Conservation (phyloP, 23 tunicate species). For the Diplosoma virens region DNA sequence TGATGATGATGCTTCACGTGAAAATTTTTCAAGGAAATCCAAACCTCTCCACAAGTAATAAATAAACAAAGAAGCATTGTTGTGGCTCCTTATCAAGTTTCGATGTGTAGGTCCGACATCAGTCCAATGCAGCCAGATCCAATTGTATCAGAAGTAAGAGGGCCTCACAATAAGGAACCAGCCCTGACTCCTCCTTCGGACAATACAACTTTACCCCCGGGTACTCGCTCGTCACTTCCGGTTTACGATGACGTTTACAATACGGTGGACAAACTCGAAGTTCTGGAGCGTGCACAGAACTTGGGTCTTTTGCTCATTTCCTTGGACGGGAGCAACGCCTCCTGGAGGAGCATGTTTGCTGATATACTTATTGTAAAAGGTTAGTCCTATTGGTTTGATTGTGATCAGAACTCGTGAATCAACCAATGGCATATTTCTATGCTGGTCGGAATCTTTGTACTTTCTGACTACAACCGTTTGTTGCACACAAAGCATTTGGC, state of each 20-base stretch:
- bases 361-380: constrained; percentile 86
- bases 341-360: constrained; percentile 82
- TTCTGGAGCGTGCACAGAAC: constrained; percentile 34
- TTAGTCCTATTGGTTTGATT: neutral
- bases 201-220: too few species aligned
- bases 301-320: constrained; percentile 54
- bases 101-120: too few species aligned
- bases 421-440: too few species aligned
- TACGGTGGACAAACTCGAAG: constrained; percentile 63
- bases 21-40: neutral
- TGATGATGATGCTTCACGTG: neutral
- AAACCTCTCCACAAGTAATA: neutral
- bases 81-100: too few species aligned
- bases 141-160: too few species aligned
- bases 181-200: too few species aligned
- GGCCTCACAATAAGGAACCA: too few species aligned
- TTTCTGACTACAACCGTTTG: neutral
- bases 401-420: too few species aligned
- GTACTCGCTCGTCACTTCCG: too few species aligned
- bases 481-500: neutral
- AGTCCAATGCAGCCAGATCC: too few species aligned
- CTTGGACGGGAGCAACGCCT: constrained; percentile 41
- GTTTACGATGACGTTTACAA: too few species aligned
- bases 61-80: neutral
- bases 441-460: neutral